Conservation (phyloP, 1,140 invertebrate genomes). For the Forficula auricularia region DNA sequence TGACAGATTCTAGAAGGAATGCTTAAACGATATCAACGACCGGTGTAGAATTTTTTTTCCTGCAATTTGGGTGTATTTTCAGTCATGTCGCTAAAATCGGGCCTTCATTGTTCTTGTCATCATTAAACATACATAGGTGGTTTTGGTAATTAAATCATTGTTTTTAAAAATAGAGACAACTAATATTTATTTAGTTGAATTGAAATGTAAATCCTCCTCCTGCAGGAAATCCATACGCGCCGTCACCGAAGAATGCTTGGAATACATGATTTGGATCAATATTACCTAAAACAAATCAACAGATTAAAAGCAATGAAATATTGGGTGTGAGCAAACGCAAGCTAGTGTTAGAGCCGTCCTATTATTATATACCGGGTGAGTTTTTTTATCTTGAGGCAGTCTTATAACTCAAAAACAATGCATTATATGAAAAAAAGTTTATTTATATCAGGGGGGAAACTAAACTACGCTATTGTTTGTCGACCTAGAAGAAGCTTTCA, state of each 20-base stretch:
- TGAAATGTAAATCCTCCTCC: conserved; percentile 43
- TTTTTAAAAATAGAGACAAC: neutral
- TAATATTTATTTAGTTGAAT: conserved; percentile 33
- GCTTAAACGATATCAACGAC: no score
- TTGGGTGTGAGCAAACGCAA: neutral
- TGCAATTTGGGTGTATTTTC: no score
- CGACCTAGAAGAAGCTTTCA: no score
- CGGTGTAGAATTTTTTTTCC: no score
- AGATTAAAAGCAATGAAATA: conserved; percentile 1
- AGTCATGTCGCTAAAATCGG: no score
- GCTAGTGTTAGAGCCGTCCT: neutral
- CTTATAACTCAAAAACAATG: neutral
- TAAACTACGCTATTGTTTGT: neutral
- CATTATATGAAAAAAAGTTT: neutral
- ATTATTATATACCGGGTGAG: neutral
- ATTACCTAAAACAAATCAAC: conserved; percentile 35
- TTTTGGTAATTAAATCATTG: no score
- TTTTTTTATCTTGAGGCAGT: no score
- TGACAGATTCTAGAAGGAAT: no score
- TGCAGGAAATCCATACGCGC: conserved; percentile 24
- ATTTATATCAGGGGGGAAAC: neutral
- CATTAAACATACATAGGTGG: no score
- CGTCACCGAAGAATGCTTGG: conserved; percentile 54
- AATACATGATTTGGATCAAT: conserved; percentile 62
- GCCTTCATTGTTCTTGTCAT: no score